A percentile compares a stretch with the other conserved stretches of the same genome.
Evolutionary conservation across 2,888 invertebrate species (phyloP).

Genomic region (Aricia artaxerxes): DNA sequence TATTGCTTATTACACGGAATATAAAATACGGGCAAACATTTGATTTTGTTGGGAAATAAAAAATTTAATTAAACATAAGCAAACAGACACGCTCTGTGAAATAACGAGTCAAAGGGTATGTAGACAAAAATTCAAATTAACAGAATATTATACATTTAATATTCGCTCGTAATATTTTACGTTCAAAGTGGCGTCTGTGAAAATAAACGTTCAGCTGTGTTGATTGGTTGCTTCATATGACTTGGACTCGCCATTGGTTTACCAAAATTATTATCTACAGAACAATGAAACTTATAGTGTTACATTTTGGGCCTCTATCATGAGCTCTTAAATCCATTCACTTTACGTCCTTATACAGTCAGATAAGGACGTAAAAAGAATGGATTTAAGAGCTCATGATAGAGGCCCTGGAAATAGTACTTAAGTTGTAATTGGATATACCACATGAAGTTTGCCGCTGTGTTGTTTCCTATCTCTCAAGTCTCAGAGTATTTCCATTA

Average conservation of each 20-base stretch:
- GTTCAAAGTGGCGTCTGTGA: not conserved
- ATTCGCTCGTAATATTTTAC: slow-evolving; percentile 12
- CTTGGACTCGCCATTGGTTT: not conserved
- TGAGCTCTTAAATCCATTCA: too few species aligned
- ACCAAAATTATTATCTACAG: not conserved
- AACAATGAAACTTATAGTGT: too few species aligned
- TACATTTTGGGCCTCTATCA: too few species aligned
- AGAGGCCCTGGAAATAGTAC: too few species aligned
- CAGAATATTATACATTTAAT: slow-evolving; percentile 12
- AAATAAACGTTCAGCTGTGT: not conserved
- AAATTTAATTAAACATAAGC: slow-evolving; percentile 65
- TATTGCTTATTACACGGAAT: slow-evolving; percentile 24
- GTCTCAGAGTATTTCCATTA: too few species aligned
- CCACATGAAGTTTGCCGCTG: too few species aligned
- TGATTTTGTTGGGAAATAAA: slow-evolving; percentile 43
- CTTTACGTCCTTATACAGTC: too few species aligned
- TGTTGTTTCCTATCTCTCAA: too few species aligned
- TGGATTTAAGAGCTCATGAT: too few species aligned
- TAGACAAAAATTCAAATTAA: slow-evolving; percentile 21
- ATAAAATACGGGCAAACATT: slow-evolving; percentile 33
- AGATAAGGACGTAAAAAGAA: too few species aligned
- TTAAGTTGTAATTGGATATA: too few species aligned
- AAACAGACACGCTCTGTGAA: slow-evolving; percentile 54
- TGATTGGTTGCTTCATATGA: not conserved
- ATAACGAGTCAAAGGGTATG: slow-evolving; percentile 46